Evolutionary conservation across 2,888 invertebrate species (phyloP), one percentile per base, ranked within the genome.

Genomic region (Lissocephala sabroskyi): DNA sequence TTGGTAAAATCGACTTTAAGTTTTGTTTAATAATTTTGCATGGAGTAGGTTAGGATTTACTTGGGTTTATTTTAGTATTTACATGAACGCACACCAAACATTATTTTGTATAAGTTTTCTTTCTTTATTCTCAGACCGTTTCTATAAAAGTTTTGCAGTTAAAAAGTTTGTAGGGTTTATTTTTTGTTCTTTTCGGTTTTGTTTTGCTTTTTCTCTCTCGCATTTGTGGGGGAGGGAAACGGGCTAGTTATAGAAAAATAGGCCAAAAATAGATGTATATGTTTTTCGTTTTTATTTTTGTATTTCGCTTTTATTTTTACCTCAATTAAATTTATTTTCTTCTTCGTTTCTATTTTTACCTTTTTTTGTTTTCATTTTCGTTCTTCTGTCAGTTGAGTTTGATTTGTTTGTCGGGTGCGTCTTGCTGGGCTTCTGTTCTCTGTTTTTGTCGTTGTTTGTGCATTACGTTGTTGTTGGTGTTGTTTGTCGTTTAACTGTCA

Each of bases 201-300:
- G 30, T 49, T 40, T 53, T 46, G 41, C 46, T 50, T 59, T 51
- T n/a, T n/a, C n/a, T n/a, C n/a, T n/a, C n/a, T n/a, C n/a, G n/a
- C n/a, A n/a, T n/a, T n/a, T 40, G 37, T 51, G 18, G 10, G 10
- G 10, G n/a, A 17, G 37, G 18, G 14, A 13, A 32, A 13, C 5
- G 17, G 26, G 18, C 56, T 47, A 54, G 50, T 63, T 67, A 62
- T 79, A 77, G 76, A 77, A 79, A 77, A 79, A 78, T 78, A 78
- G 79, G 79, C 79, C 78, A 79, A 78, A 78, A 79, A 79, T 79
- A 79, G 68, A 75, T 79, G 53, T 64, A 61, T 59, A 56, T 73
- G 49, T 73, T 63, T 58, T 59, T 52, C 40, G 28, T 45, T 50
- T 50, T 52, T 45, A 45, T 43, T 28, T 16, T 49, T 42, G 9